Evolutionary conservation across 2,113 vertebrate genomes (phyloP).

Genomic region (Macheiramphus alcinus): DNA sequence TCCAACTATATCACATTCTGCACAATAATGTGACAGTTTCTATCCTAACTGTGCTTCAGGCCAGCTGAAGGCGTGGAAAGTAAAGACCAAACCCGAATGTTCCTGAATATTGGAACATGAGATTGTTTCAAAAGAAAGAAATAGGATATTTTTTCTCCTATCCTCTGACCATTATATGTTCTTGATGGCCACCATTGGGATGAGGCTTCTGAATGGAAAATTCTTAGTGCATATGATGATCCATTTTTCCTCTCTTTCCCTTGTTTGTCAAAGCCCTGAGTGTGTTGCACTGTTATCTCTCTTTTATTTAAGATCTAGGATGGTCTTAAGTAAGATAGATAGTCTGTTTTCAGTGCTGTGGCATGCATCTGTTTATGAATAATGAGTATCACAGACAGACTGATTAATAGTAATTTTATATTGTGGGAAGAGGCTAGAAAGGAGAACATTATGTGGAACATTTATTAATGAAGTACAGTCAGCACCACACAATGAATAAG

Average conservation of each 20-base stretch:
- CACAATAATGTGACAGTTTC: neutral
- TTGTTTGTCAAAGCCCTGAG: neutral
- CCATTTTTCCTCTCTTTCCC: neutral
- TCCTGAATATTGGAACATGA: neutral
- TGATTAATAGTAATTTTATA: neutral
- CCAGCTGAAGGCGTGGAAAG: neutral
- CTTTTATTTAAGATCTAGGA: slow-evolving; percentile 6
- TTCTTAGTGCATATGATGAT: neutral
- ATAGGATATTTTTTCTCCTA: neutral
- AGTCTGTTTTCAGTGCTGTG: neutral
- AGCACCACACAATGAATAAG: neutral
- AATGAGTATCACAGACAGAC: neutral
- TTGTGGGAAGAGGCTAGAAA: neutral
- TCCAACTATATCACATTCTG: neutral
- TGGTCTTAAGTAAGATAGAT: slow-evolving; percentile 36
- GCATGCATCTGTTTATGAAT: slow-evolving; percentile 21
- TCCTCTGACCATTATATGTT: neutral
- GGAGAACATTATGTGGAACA: neutral
- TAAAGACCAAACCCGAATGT: neutral
- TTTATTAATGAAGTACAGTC: slow-evolving; percentile 6
- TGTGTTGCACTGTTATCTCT: neutral
- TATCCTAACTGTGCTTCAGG: neutral
- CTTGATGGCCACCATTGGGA: neutral
- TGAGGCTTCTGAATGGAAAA: neutral
- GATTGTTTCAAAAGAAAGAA: neutral